Evolutionary conservation across 2,888 invertebrate species (phyloP).

Genomic region (Exephanes ischioxanthus): DNA sequence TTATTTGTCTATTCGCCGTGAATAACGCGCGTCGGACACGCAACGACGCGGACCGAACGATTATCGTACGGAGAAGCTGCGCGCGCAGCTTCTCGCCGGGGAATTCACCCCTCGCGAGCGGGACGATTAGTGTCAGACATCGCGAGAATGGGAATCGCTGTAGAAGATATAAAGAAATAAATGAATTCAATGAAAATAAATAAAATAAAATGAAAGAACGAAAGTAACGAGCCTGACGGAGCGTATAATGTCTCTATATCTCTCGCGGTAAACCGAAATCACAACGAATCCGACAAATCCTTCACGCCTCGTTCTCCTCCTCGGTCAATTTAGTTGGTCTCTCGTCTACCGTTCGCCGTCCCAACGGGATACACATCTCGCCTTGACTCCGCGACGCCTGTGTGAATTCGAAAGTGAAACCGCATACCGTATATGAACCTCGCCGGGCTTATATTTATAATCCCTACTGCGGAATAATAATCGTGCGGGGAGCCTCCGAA

Average conservation of each 20-base stretch:
- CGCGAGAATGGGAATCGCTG: constrained; percentile 17
- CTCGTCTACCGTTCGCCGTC: not conserved
- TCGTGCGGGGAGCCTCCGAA: constrained; percentile 53
- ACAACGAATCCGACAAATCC: constrained; percentile 57
- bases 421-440: constrained; percentile 61
- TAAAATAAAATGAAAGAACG: not conserved
- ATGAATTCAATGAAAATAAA: not conserved
- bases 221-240: constrained; percentile 33
- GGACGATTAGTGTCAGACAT: constrained; percentile 58
- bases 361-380: constrained; percentile 44
- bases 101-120: constrained; percentile 26
- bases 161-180: not conserved
- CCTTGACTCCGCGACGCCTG: constrained; percentile 71
- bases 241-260: constrained; percentile 50
- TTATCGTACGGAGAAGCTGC: constrained; percentile 15
- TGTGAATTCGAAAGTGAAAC: constrained; percentile 79
- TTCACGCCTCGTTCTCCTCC: constrained; percentile 29
- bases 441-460: constrained; percentile 14
- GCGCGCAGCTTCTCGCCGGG: constrained; percentile 16
- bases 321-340: constrained; percentile 25
- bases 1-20: constrained; percentile 40
- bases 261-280: constrained; percentile 29
- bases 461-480: constrained; percentile 48
- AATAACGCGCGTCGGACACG: not conserved
- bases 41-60: constrained; percentile 45